Conservation (phyloP, 2,113 vertebrate genomes). For the Prionailurus bengalensis region DNA sequence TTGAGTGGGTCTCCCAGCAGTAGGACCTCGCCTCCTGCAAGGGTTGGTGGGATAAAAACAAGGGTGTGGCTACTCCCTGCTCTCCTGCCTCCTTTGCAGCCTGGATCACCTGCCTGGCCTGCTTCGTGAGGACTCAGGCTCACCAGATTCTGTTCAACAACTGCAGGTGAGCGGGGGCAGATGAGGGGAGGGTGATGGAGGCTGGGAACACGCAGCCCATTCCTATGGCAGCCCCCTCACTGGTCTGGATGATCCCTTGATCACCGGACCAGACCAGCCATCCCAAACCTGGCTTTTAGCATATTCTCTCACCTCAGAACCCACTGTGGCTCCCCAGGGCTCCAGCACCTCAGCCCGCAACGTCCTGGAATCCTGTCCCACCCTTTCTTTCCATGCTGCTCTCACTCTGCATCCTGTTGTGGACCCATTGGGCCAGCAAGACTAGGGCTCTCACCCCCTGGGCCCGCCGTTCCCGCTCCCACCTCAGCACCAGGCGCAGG, state of each 20-base stretch:
- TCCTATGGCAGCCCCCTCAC: background rate
- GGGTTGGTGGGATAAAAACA: background rate
- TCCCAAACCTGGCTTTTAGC: background rate
- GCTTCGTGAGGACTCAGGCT: slow-evolving; percentile 72
- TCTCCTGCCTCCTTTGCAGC: slow-evolving; percentile 55
- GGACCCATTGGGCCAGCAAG: background rate
- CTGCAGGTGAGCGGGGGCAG: slow-evolving; percentile 58
- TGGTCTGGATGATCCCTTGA: background rate
- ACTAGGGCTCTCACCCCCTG: background rate
- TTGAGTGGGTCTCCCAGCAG: background rate
- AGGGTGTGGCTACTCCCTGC: background rate
- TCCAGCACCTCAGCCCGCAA: background rate
- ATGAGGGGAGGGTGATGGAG: too few relatives aligned
- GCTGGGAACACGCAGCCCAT: background rate
- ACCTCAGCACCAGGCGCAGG: background rate
- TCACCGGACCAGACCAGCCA: background rate
- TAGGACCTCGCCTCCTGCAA: background rate
- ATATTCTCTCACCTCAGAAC: background rate
- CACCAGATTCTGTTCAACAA: slow-evolving; percentile 63
- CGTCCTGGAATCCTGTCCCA: background rate
- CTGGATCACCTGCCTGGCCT: slow-evolving; percentile 74
- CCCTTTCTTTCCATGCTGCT: background rate
- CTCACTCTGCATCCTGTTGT: background rate
- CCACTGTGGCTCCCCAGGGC: background rate
- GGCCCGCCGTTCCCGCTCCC: background rate